These are phyloP conservation scores for Periplaneta americana DNA, from an alignment of 1,140 invertebrate species.

Conservation along the genomic window DNA sequence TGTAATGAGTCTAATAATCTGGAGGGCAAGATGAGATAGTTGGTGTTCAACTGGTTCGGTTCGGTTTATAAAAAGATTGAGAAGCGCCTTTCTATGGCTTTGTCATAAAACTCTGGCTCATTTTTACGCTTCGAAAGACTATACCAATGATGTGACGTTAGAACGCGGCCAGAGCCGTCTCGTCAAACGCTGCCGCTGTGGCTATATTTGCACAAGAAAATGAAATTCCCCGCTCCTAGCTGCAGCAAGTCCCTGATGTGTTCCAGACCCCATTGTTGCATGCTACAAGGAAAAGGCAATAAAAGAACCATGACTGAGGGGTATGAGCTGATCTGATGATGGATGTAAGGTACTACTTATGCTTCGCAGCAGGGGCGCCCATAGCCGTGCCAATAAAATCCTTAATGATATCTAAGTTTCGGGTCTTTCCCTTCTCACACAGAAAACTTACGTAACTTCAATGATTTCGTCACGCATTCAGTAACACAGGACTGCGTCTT, in stretches of 20 bases:
- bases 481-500: too few relatives aligned
- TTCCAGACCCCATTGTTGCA: conserved; percentile 5
- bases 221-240: conserved; percentile 13
- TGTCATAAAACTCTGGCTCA: background rate
- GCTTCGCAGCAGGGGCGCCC: background rate
- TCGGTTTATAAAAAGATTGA: too few relatives aligned
- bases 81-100: too few relatives aligned
- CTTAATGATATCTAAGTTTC: too few relatives aligned
- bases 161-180: background rate
- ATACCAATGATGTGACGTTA: background rate
- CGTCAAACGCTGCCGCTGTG: conserved; percentile 4
- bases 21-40: too few relatives aligned
- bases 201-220: conserved; percentile 13
- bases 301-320: conserved; percentile 7
- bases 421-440: too few relatives aligned
- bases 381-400: background rate
- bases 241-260: background rate
- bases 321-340: background rate
- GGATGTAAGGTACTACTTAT: background rate
- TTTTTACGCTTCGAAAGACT: background rate
- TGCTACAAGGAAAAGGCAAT: conserved; percentile 3
- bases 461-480: too few relatives aligned
- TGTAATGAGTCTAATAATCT: too few relatives aligned
- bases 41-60: too few relatives aligned
- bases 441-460: too few relatives aligned